Evolutionary conservation across 2,797 vertebrate genomes (phyloP), one percentile per base, ranked within the genome.

Genomic region (Pipistrellus nathusii): DNA sequence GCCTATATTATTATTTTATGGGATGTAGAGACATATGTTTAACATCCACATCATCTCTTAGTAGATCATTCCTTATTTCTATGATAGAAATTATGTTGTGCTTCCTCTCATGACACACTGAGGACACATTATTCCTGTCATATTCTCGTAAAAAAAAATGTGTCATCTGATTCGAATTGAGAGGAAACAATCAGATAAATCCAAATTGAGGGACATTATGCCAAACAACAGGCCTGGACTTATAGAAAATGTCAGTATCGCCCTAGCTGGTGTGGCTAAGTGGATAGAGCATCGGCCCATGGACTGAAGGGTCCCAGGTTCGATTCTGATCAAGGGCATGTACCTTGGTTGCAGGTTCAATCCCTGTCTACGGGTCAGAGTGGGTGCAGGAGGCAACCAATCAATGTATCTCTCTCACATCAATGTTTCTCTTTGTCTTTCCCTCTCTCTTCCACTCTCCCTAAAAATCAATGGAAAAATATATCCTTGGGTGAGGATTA

Each of bases 41-140:
- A 62, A 72, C 69, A 88, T 32, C 57, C 38, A 30, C 21, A 53
- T 88, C 68, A 55, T 92, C 92, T 83, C 30, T 94, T 90, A 66
- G 88, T 83, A 81, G 85, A 93, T 73, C 59, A 8, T 72, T 83
- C 75, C 78, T 85, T 82, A 71, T 80, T 95, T 80, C 78, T 88
- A 1, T 46, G 66, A n/a, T 88, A 83, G 92, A 93, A 93, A 91
- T 85, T 76, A 85, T 62, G 57, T 75, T 77, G 44, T 80, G 9
- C 57, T 84, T 87, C 62, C 17, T 95, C 51, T 46, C 6, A 0
- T 78, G 57, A 41, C 18, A 73, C 35, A 46, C 21, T 68, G 53
- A 93, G 32, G 14, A 76, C n/a, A 84, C 44, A 57, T 32, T 81
- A 78, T 57, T 80, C 89, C 71, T 72, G 53, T 84, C 57, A 76